Conservation (phyloP, 1,140 invertebrate genomes). For the Drosophila lowei region DNA sequence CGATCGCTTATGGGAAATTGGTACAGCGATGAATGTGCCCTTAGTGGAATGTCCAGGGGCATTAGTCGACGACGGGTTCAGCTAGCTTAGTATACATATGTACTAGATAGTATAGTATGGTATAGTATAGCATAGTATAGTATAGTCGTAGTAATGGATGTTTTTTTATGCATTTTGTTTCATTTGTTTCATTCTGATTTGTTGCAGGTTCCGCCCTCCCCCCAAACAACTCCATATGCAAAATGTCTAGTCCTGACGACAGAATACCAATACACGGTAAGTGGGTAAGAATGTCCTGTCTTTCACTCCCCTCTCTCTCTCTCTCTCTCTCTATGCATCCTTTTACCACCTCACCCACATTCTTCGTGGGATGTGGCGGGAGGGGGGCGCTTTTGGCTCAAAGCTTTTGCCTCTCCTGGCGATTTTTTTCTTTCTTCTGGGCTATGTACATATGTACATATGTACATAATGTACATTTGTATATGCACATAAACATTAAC, state of each 20-base stretch:
- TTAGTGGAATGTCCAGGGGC: too few relatives aligned
- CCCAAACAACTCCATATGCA: slow-evolving; percentile 66
- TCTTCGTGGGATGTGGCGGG: neutral
- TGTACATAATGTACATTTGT: neutral
- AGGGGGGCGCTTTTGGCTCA: neutral
- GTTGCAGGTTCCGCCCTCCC: slow-evolving; percentile 46
- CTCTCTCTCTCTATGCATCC: neutral
- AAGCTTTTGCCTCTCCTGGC: neutral
- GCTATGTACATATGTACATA: neutral
- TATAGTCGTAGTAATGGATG: slow-evolving; percentile 23
- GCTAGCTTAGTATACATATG: too few relatives aligned
- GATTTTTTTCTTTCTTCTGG: too few relatives aligned
- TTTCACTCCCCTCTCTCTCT: neutral
- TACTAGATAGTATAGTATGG: too few relatives aligned
- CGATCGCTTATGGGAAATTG: too few relatives aligned
- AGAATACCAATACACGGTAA: slow-evolving; percentile 82
- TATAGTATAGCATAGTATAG: too few relatives aligned
- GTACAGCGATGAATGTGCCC: too few relatives aligned
- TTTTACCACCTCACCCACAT: too few relatives aligned
- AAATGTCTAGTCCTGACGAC: slow-evolving; percentile 82
- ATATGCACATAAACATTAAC: slow-evolving; percentile 1
- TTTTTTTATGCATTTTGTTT: slow-evolving; percentile 43
- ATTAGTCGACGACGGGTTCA: too few relatives aligned
- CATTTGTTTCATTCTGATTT: slow-evolving; percentile 51
- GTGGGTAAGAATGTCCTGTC: slow-evolving; percentile 45